Evolutionary conservation across 2,113 vertebrate genomes (phyloP).

Genomic region (Climacteris rufus): DNA sequence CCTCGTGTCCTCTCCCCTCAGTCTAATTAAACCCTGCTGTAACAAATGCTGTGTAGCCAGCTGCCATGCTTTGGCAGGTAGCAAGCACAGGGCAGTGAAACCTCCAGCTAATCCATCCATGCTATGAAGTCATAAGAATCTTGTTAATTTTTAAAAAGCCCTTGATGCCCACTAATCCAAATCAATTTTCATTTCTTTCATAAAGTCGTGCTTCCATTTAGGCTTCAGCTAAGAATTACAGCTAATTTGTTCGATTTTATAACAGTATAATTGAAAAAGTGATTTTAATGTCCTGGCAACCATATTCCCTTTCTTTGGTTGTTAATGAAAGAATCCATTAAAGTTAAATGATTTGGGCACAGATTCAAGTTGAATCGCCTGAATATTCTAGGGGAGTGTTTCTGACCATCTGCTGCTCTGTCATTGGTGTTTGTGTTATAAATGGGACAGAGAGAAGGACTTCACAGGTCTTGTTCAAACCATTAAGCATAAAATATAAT

Average conservation of each 20-base stretch:
- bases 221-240: slow-evolving; percentile 57
- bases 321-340: slow-evolving; percentile 71
- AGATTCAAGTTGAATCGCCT: slow-evolving; percentile 58
- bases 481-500: slow-evolving; percentile 34
- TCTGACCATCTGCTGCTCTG: slow-evolving; percentile 55
- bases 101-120: slow-evolving; percentile 37
- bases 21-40: slow-evolving; percentile 3
- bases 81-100: background rate
- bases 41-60: background rate
- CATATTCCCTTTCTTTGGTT: slow-evolving; percentile 66
- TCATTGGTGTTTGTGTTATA: slow-evolving; percentile 35
- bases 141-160: slow-evolving; percentile 69
- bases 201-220: slow-evolving; percentile 50
- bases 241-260: slow-evolving; percentile 71
- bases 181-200: slow-evolving; percentile 70
- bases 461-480: slow-evolving; percentile 4
- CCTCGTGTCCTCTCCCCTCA: background rate
- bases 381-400: slow-evolving; percentile 62
- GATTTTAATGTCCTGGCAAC: slow-evolving; percentile 69
- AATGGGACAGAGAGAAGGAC: slow-evolving; percentile 3
- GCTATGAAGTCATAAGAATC: slow-evolving; percentile 62
- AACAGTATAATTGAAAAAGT: slow-evolving; percentile 67
- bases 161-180: slow-evolving; percentile 66
- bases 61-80: slow-evolving; percentile 48
- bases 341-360: slow-evolving; percentile 69